A percentile compares a stretch with the other conserved stretches of the same genome.
These are phyloP conservation scores for Rhynchonycteris naso DNA, from an alignment of 2,797 vertebrate genomes.

Conservation along the genomic window DNA sequence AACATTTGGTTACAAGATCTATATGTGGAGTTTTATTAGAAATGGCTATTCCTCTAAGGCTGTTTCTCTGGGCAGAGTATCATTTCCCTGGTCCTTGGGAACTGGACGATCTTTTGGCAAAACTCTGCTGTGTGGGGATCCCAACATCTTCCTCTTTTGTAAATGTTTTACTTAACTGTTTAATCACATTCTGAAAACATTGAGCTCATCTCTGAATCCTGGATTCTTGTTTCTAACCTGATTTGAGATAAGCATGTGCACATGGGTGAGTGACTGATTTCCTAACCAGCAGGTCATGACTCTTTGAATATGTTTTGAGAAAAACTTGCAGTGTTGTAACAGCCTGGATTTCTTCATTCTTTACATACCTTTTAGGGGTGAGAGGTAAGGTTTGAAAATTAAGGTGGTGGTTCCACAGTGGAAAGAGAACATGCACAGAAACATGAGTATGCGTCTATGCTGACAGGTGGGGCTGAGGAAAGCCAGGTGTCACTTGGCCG, in stretches of 20 bases:
- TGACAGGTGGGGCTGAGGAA: not conserved
- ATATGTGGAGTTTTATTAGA: not conserved
- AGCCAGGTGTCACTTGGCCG: too few species aligned
- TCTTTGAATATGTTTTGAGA: not conserved
- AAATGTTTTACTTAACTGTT: not conserved
- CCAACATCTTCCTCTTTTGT: not conserved
- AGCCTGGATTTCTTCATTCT: conserved; percentile 4
- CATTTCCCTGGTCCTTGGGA: not conserved
- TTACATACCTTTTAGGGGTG: not conserved
- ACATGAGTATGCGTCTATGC: not conserved
- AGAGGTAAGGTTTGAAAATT: not conserved
- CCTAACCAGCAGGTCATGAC: not conserved
- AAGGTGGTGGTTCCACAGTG: not conserved
- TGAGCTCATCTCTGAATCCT: not conserved
- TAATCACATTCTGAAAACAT: not conserved
- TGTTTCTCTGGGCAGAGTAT: not conserved
- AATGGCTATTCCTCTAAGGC: not conserved
- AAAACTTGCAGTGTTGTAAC: not conserved
- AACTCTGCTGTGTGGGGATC: not conserved
- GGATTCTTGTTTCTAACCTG: not conserved
- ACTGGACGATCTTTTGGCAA: conserved; percentile 11
- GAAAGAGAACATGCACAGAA: not conserved
- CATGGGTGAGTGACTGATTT: not conserved
- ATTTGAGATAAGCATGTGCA: not conserved
- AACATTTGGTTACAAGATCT: not conserved